Evolutionary conservation across 1,140 invertebrate genomes (phyloP).

Genomic region (Drosophila pruinosa): DNA sequence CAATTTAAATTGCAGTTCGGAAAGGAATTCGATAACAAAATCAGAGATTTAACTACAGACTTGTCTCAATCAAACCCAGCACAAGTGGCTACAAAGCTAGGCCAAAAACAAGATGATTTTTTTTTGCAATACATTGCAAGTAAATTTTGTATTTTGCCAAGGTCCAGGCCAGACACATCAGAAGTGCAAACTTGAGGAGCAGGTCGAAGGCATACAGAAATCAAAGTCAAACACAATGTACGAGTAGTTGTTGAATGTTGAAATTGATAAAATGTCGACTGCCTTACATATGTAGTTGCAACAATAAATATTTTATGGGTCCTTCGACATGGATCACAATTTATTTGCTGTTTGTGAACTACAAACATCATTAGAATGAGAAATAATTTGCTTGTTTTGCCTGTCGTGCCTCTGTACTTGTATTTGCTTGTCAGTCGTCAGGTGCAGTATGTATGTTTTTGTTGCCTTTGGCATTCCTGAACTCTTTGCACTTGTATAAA

Average conservation of each 20-base stretch:
- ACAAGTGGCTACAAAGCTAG: neutral
- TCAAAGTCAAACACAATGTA: conserved; percentile 40
- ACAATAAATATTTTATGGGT: neutral
- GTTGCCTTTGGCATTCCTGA: conserved; percentile 9
- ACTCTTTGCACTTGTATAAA: conserved; percentile 13
- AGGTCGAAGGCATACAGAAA: neutral
- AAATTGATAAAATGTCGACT: conserved; percentile 1
- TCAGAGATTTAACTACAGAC: neutral
- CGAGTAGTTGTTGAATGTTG: neutral
- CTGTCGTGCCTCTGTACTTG: no score
- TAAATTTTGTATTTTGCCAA: conserved; percentile 8
- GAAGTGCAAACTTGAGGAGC: conserved; percentile 23
- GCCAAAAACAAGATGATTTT: neutral
- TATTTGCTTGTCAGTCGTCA: neutral
- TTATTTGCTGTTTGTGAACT: neutral
- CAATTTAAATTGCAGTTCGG: neutral
- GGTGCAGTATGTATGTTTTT: neutral
- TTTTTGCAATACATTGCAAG: neutral
- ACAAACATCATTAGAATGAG: conserved; percentile 8
- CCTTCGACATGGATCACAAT: neutral
- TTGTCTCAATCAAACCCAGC: neutral
- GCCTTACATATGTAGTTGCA: neutral
- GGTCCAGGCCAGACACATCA: conserved; percentile 17
- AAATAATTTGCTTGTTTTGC: neutral
- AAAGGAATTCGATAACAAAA: no score